Evolutionary conservation across 2,113 vertebrate genomes (phyloP).

Genomic region (Heptranchias perlo): DNA sequence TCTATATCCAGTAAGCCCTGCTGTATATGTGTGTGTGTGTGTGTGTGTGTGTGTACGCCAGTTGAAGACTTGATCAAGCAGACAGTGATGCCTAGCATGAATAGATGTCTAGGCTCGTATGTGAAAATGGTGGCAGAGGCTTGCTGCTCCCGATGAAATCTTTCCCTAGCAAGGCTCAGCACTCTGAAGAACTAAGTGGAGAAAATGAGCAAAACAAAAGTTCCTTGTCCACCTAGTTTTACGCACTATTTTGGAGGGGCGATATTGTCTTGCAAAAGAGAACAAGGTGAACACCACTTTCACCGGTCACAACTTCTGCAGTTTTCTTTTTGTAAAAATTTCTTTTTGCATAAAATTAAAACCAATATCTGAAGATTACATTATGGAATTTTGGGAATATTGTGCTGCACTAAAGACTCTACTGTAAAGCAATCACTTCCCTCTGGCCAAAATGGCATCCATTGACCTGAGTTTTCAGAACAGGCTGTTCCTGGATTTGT

Average conservation of each 20-base stretch:
- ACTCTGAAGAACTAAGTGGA: not conserved
- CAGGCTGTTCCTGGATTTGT: not conserved
- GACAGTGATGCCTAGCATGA: not conserved
- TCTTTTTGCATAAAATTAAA: not conserved
- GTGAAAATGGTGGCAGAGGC: not conserved
- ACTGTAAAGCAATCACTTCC: not conserved
- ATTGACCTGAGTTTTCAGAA: not conserved
- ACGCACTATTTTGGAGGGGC: not conserved
- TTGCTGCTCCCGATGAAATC: not conserved
- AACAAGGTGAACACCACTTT: not conserved
- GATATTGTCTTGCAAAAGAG: not conserved
- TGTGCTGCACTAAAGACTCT: not conserved
- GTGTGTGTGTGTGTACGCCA: too few species aligned
- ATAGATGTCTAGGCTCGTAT: not conserved
- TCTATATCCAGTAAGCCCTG: too few species aligned
- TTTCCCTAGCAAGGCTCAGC: not conserved
- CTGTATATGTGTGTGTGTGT: too few species aligned
- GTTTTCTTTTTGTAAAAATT: not conserved
- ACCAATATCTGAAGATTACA: not conserved
- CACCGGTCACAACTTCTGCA: not conserved
- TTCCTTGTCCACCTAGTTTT: not conserved
- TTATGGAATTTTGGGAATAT: not conserved
- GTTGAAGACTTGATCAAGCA: not conserved
- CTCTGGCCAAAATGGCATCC: not conserved
- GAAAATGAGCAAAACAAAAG: not conserved